Conservation (phyloP, 2,797 vertebrate genomes). For the Centropyge bicolor region DNA sequence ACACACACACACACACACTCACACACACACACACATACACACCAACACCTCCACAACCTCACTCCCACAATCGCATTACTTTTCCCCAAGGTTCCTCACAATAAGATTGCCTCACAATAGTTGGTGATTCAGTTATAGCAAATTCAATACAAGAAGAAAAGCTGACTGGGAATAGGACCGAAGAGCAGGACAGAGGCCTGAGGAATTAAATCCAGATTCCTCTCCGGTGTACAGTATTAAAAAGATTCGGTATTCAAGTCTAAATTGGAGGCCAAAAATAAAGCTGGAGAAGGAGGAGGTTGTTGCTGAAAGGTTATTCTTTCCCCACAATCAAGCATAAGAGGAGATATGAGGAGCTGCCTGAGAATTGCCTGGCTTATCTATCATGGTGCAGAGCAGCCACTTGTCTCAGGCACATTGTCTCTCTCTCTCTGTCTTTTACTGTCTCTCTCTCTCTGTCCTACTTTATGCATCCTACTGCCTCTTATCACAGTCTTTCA, state of each 20-base stretch:
- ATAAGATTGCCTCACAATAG: constrained; percentile 3
- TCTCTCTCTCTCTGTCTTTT: constrained; percentile 26
- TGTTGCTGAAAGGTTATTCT: constrained; percentile 50
- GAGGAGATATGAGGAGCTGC: constrained; percentile 39
- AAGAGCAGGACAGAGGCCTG: neutral
- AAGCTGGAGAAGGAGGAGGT: constrained; percentile 6
- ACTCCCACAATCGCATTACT: neutral
- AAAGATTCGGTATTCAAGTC: constrained; percentile 20
- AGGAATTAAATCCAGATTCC: constrained; percentile 22
- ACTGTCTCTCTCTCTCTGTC: constrained; percentile 16
- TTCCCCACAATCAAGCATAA: constrained; percentile 42
- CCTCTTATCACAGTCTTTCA: constrained; percentile 48
- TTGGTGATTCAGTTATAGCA: neutral
- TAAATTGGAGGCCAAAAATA: constrained; percentile 31
- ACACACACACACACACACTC: too few relatives aligned
- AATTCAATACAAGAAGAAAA: constrained; percentile 29
- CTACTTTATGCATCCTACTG: constrained; percentile 21
- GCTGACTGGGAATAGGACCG: constrained; percentile 10
- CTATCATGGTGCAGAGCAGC: constrained; percentile 43
- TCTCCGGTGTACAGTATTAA: neutral
- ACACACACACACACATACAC: too few relatives aligned
- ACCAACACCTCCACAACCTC: neutral
- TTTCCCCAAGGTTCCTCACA: constrained; percentile 14
- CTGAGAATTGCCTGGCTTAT: constrained; percentile 57
- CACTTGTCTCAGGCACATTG: constrained; percentile 49